Evolutionary conservation across 2,113 vertebrate genomes (phyloP).

Genomic region (Ammodytes marinus): DNA sequence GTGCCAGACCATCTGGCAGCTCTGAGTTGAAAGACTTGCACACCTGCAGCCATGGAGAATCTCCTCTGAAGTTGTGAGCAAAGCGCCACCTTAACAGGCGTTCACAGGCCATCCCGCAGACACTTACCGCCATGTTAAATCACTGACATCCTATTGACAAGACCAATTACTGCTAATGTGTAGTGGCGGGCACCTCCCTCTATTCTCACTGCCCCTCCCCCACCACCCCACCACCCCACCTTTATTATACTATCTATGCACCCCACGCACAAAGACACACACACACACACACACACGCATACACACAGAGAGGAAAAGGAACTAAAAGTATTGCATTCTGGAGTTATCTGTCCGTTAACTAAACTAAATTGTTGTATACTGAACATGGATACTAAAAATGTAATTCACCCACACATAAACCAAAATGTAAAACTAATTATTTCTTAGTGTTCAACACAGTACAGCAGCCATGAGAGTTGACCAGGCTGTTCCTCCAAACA

Average conservation of each 20-base stretch:
- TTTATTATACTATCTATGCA: too few species aligned
- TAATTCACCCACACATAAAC: too few species aligned
- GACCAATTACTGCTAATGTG: slow-evolving; percentile 80
- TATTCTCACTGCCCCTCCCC: slow-evolving; percentile 54
- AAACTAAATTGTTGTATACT: too few species aligned
- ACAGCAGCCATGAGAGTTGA: too few species aligned
- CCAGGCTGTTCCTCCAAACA: too few species aligned
- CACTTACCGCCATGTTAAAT: slow-evolving; percentile 63
- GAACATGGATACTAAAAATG: too few species aligned
- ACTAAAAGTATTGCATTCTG: too few species aligned
- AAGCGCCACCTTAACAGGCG: slow-evolving; percentile 36
- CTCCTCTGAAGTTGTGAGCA: slow-evolving; percentile 47
- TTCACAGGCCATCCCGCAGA: slow-evolving; percentile 44
- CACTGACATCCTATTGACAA: slow-evolving; percentile 66
- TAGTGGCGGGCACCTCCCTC: slow-evolving; percentile 47
- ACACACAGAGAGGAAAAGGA: slow-evolving; percentile 12
- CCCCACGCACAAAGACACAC: slow-evolving; percentile 1
- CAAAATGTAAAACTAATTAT: too few species aligned
- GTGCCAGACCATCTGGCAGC: slow-evolving; percentile 69
- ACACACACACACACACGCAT: slow-evolving; percentile 14
- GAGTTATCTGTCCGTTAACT: too few species aligned
- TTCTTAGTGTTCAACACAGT: too few species aligned
- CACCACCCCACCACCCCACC: too few species aligned
- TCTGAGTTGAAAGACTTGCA: slow-evolving; percentile 66
- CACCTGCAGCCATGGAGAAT: slow-evolving; percentile 55